Evolutionary conservation across 2,113 vertebrate genomes (phyloP).

Genomic region (Cyanistes caeruleus): DNA sequence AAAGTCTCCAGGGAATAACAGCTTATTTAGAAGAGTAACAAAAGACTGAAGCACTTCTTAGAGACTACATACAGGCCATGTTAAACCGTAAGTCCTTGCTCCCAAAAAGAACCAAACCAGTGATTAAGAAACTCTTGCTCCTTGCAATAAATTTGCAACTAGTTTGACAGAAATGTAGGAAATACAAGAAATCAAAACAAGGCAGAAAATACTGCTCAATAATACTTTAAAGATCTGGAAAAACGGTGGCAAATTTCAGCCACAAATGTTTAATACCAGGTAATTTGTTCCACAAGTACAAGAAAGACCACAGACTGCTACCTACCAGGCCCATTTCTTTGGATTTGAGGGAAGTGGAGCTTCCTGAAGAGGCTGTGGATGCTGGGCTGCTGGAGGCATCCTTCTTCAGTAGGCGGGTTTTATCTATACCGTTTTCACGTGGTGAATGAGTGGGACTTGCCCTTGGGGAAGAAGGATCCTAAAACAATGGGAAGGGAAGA

Average conservation of each 20-base stretch:
- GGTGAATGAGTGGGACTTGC: conserved; percentile 84
- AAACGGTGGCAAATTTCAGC: background rate
- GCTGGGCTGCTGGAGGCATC: conserved; percentile 86
- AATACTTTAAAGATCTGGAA: background rate
- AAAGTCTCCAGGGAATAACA: background rate
- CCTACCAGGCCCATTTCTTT: conserved; percentile 85
- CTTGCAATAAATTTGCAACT: background rate
- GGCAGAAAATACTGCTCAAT: background rate
- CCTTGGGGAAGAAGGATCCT: conserved; percentile 85
- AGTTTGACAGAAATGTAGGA: background rate
- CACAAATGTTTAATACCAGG: background rate
- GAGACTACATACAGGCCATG: background rate
- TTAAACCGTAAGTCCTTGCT: background rate
- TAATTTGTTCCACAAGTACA: background rate
- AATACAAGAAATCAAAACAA: background rate
- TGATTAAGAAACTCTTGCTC: background rate
- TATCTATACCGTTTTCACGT: conserved; percentile 85
- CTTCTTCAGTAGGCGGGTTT: conserved; percentile 83
- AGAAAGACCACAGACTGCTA: background rate
- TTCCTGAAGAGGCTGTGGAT: conserved; percentile 85
- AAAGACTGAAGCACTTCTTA: background rate
- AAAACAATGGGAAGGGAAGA: background rate
- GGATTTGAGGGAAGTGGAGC: conserved; percentile 85
- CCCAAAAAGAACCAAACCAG: background rate
- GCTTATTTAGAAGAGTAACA: background rate